Conservation (phyloP, 2,888 invertebrate species). For the Sphaerophoria rueppellii region DNA sequence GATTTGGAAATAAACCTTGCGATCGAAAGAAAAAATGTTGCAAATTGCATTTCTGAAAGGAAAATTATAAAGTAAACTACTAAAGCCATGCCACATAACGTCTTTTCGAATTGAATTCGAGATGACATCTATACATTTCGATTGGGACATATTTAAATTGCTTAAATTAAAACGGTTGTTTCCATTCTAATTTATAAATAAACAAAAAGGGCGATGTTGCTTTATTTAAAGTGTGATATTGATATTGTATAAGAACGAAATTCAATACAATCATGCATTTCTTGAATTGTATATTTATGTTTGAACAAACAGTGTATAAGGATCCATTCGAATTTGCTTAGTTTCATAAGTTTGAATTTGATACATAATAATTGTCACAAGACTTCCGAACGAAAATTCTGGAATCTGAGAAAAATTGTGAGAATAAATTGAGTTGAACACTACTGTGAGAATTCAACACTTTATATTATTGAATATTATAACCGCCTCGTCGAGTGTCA, state of each 20-base stretch:
- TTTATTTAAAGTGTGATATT: not conserved
- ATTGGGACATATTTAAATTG: not conserved
- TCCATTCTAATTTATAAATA: slow-evolving; percentile 25
- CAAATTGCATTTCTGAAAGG: not conserved
- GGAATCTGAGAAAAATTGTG: not conserved
- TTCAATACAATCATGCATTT: too few species aligned
- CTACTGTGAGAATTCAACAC: slow-evolving; percentile 2
- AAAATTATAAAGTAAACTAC: slow-evolving; percentile 40
- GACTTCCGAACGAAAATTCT: too few species aligned
- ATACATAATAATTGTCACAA: too few species aligned
- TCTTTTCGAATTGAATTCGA: slow-evolving; percentile 22
- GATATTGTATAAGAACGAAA: too few species aligned
- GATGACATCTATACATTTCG: not conserved
- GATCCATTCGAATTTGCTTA: too few species aligned
- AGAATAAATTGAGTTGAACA: not conserved
- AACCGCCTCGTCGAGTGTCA: slow-evolving; percentile 35
- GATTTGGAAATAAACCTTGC: not conserved
- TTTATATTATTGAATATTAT: too few species aligned
- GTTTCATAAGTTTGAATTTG: too few species aligned
- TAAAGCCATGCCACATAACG: not conserved
- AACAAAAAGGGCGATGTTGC: not conserved
- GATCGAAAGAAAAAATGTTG: not conserved
- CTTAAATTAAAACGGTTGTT: slow-evolving; percentile 55
- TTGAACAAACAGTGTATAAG: too few species aligned
- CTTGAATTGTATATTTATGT: too few species aligned